Evolutionary conservation across 37 sponge, comb jelly and placozoan genomes (phyloP), one percentile per base, ranked within the genome.

Genomic region (Mnemiopsis leidyi): DNA sequence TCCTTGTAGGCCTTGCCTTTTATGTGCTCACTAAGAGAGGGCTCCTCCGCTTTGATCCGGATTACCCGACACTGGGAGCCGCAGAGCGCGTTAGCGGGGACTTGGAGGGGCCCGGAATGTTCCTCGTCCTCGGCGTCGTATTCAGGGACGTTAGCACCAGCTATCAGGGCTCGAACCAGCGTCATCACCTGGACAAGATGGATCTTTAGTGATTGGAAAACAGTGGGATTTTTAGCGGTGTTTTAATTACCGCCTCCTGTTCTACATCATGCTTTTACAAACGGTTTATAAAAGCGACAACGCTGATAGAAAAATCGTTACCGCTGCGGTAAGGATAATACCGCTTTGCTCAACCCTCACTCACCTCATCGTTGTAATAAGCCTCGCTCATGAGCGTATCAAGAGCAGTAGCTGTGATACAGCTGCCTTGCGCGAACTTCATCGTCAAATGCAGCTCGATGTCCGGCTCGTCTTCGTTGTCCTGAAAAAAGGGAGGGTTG

Each of bases 341-440:
- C n/a, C n/a, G n/a, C n/a, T n/a, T n/a, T n/a, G n/a, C n/a, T n/a
- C n/a, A n/a, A n/a, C n/a, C n/a, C n/a, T 13, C 61, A 18, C 75
- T 29, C 26, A 85, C 90, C 90, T 85, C 90, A 21, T 85, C 90
- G 26, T 85, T 85, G 48, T 85, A 85, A 37, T 85, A 85, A 36
- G 90, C 90, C 26, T 85, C 90, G 29, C 90, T 85, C 90, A 85
- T 85, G 61, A 85, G 61, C 1, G 90, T 85, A 39, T 85, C 90
- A 21, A 85, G 48, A 23, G 90, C 90, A 13, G 90, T 85, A 33
- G 90, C 90, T 9, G 90, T 85, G 48, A 85, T 85, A 29, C 90
- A 85, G 90, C 90, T 32, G 29, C 90, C 90, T 21, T 85, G 90
- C 3, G 90, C 90, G 90, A 85, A 85, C 61, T 85, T 85, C 90